Percentiles rank a stretch among this genome's conserved stretches.
Evolutionary conservation across 2,113 vertebrate species (phyloP).

Genomic region (Neotragus moschatus): DNA sequence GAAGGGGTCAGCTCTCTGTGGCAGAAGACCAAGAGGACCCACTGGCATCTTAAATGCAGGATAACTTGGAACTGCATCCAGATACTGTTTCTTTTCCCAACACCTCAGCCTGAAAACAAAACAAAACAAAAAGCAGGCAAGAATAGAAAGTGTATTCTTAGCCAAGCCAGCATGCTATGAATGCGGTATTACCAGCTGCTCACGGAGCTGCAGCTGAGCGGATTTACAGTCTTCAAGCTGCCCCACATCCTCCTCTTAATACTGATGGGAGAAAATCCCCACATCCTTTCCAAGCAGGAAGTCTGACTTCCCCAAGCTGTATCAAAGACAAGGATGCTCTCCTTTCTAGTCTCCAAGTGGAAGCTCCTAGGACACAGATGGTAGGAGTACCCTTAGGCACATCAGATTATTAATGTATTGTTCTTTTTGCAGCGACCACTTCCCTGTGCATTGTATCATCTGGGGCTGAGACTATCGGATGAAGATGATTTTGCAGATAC

Average conservation of each 20-base stretch:
- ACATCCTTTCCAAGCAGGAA: background rate
- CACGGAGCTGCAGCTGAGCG: conserved; percentile 43
- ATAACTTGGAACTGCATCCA: background rate
- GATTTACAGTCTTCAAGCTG: conserved; percentile 41
- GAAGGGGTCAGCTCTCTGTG: background rate
- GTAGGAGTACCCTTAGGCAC: background rate
- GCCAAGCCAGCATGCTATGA: conserved; percentile 55
- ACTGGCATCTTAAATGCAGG: background rate
- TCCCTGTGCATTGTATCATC: background rate
- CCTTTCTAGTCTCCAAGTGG: background rate
- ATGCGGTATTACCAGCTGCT: conserved; percentile 64
- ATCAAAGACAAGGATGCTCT: background rate
- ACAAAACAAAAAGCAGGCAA: conserved; percentile 63
- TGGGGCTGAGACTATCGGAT: background rate
- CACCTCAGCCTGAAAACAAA: conserved; percentile 68
- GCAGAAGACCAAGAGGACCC: background rate
- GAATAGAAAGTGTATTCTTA: conserved; percentile 73
- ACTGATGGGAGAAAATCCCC: background rate
- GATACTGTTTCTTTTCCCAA: conserved; percentile 28
- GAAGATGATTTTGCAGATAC: background rate
- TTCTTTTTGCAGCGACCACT: background rate
- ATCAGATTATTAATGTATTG: background rate
- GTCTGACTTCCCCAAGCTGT: background rate
- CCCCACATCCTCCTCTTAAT: background rate
- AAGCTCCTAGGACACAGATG: background rate